Evolutionary conservation across 2,797 vertebrate species (phyloP).

Genomic region (Propithecus perrieri): DNA sequence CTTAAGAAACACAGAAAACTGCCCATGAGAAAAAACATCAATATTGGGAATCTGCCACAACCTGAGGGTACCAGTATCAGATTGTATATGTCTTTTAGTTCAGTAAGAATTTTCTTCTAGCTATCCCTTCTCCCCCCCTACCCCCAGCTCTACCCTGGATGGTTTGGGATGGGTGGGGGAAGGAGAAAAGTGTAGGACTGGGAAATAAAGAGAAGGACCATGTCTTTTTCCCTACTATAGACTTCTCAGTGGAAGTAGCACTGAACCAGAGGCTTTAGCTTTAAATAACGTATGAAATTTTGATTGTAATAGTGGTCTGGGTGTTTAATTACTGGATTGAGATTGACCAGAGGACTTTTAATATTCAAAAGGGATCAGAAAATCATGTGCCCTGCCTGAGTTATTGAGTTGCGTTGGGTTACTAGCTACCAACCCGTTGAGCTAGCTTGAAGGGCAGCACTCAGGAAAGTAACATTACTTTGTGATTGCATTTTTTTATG

Average conservation of each 20-base stretch:
- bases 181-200: not conserved
- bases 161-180: not conserved
- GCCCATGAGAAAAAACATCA: not conserved
- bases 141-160: not conserved
- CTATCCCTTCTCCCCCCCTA: not conserved
- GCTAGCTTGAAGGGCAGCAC: not conserved
- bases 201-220: not conserved
- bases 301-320: not conserved
- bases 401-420: not conserved
- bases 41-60: not conserved
- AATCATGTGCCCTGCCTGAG: not conserved
- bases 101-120: not conserved
- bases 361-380: not conserved
- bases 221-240: no score
- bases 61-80: not conserved
- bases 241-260: not conserved
- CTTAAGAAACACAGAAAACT: not conserved
- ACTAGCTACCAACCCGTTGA: not conserved
- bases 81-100: not conserved
- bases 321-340: not conserved
- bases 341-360: not conserved
- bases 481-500: not conserved
- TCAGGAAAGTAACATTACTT: not conserved
- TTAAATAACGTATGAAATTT: not conserved
- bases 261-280: not conserved